Evolutionary conservation across 2,113 vertebrate species (phyloP).

Genomic region (Saiga tatarica): DNA sequence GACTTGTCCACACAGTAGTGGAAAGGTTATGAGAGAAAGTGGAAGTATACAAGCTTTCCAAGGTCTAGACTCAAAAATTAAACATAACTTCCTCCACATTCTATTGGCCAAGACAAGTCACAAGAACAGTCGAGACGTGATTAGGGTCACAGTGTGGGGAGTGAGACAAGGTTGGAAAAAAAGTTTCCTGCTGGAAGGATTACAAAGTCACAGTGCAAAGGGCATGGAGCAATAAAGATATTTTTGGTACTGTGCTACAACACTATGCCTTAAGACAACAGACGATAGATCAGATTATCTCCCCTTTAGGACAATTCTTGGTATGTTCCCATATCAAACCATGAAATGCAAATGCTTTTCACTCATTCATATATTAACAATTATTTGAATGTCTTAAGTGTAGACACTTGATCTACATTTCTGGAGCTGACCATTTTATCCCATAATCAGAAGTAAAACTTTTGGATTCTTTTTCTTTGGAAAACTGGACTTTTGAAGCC

Average conservation of each 20-base stretch:
- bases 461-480: background rate
- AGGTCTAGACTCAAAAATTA: background rate
- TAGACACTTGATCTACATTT: background rate
- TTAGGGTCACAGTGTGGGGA: background rate
- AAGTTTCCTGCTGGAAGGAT: background rate
- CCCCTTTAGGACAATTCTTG: background rate
- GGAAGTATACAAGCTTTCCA: background rate
- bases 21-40: background rate
- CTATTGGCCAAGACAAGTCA: background rate
- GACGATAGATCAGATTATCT: background rate
- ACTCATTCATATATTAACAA: background rate
- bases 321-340: background rate
- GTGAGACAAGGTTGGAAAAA: background rate
- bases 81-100: background rate
- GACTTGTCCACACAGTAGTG: background rate
- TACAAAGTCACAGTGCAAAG: background rate
- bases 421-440: background rate
- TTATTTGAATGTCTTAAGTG: background rate
- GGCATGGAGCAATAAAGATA: background rate
- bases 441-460: background rate
- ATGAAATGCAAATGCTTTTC: background rate
- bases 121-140: background rate
- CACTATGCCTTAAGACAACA: background rate
- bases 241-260: background rate
- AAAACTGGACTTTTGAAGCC: background rate